Evolutionary conservation across 2,113 vertebrate genomes (phyloP).

Genomic region (Nettapus auritus): DNA sequence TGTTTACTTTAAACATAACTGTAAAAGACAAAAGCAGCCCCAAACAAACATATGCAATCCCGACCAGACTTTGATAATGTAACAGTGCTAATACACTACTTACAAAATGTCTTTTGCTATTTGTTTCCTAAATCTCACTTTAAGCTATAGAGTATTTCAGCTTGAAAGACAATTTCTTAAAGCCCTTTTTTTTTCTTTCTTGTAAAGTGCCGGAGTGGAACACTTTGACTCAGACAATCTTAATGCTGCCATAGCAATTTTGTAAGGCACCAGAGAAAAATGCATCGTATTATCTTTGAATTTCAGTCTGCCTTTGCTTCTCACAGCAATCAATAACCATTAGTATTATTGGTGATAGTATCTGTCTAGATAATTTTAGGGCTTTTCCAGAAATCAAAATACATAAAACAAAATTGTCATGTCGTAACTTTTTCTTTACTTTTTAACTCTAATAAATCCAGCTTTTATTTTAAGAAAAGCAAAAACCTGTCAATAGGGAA

Average conservation of each 20-base stretch:
- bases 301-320: constrained; percentile 40
- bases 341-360: constrained; percentile 4
- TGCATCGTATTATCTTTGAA: constrained; percentile 16
- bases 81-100: neutral
- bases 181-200: neutral
- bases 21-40: neutral
- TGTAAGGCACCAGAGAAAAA: constrained; percentile 51
- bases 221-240: neutral
- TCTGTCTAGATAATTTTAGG: neutral
- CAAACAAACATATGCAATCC: neutral
- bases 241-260: constrained; percentile 35
- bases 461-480: neutral
- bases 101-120: neutral
- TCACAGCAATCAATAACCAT: constrained; percentile 48
- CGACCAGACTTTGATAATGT: accelerated
- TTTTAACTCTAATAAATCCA: neutral
- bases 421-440: neutral
- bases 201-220: neutral
- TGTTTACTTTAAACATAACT: neutral
- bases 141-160: neutral
- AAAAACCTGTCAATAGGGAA: neutral
- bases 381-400: constrained; percentile 35
- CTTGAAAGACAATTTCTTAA: neutral
- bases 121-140: neutral
- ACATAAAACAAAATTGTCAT: neutral